Percentiles rank a stretch among this genome's conserved stretches.
phyloP scores from a whole-genome alignment of 1,140 invertebrate genomes.

The Caenorhabditis brenneri region DNA sequence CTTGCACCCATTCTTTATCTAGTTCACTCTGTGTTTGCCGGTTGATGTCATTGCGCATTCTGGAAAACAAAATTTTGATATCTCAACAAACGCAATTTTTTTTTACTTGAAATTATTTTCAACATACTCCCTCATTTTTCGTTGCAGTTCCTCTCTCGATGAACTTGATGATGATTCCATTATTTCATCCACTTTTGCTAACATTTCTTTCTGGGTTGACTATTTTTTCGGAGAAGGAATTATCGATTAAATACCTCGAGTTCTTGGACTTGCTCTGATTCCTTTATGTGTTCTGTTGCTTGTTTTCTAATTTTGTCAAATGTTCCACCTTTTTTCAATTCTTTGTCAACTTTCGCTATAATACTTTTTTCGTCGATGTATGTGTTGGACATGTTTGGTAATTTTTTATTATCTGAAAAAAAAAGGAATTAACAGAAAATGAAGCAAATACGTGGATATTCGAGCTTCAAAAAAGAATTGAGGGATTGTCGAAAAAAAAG shows the following conservation, averaged over 20 bases:
- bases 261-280: background rate
- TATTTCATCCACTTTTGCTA: background rate
- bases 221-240: too few species aligned
- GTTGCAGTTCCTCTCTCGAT: background rate
- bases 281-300: background rate
- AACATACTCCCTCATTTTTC: background rate
- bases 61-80: background rate
- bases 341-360: background rate
- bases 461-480: too few species aligned
- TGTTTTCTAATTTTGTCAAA: slow-evolving; percentile 17
- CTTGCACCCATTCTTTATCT: background rate
- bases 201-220: background rate
- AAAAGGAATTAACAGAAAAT: too few species aligned
- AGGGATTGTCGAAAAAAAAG: too few species aligned
- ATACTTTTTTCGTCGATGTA: background rate
- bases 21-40: background rate
- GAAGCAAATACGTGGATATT: too few species aligned
- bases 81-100: background rate
- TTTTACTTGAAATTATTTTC: background rate
- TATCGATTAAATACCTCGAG: background rate
- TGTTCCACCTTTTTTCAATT: slow-evolving; percentile 23
- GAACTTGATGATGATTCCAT: background rate
- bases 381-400: background rate
- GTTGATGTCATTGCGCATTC: slow-evolving; percentile 19
- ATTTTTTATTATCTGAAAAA: background rate